Base-by-base conservation (phyloP, 1,140 invertebrate species). In the Orchestia grillus region DNA sequence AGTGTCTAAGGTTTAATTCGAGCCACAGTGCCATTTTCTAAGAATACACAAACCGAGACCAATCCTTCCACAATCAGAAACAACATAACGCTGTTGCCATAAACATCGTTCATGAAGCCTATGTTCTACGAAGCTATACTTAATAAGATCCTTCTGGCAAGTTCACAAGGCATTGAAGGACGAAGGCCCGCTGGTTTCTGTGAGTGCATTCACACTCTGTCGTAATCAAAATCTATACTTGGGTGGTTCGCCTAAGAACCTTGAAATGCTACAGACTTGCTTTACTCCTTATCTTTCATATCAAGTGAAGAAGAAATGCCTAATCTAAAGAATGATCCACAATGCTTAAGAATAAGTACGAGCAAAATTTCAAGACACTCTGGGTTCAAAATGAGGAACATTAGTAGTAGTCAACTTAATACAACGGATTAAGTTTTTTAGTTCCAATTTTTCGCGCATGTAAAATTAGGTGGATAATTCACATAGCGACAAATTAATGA, bases 331-430 rank as follows among this genome's bases (percentile, higher is more conserved):
- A 90, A 90, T 90, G 88, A 45, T 94, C 40, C 92, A 94, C 92
- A 40, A 94, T 94, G 4, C 92, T 94, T 94, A 94, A 94, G 44
- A 94, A 45, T 94, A 94, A n/a, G 92, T 94, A 94, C 92, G 44
- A 94, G 92, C 92, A 94, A 94, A 94, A 94, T 44, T 94, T 94
- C 92, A 94, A 94, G 92, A 94, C 92, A 94, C 92, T 94, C 92
- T 40, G 92, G 92, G 92, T 47, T 94, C 41, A 94, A 94, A 45
- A 45, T 94, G 43, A 94, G 92, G 43, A 94, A 94, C 92, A 94
- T 94, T 94, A 42, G n/a, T 45, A 94, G 44, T 36, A 94, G 43
- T 16, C 44, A 94, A 94, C 92, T 94, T 94, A 90, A 90, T 90
- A 44, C 43, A 90, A 90, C 15, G 41, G 43, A 42, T 90, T 44